Evolutionary conservation across 1,140 invertebrate genomes (phyloP), one percentile per base, ranked within the genome.

Genomic region (Aphelenchoides avenae): DNA sequence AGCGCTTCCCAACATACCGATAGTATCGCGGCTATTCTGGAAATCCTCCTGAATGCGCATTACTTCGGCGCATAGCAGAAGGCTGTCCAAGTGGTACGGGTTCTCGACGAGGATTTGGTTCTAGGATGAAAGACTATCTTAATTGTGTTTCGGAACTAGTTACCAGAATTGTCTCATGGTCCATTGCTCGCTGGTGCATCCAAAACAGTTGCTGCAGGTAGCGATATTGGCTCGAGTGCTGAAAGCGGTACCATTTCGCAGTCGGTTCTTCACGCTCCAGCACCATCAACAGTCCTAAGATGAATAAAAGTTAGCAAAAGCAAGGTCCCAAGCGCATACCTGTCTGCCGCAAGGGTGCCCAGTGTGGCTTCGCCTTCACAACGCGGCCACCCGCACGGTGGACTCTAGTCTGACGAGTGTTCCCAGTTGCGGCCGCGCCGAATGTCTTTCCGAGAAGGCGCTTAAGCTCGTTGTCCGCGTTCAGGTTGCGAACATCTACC

Each of bases 21-120:
- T 62, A 9, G 60, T 20, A 52, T 65, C 66, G 11, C 31, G 31
- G 22, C 64, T 47, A 11, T 27, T 3, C 26, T 69, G 50, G 15
- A n/a, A n/a, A 7, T 65, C 60, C 42, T 67, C 63, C 26, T 69
- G 51, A 5, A 68, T 52, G 22, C 31, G 36, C 31, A 44, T 42
- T 37, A 44, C 26, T 59, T 65, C 66, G 31, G 63, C 18, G 30
- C 68, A 20, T 18, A 67, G 39, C 27, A 65, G 37, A 18, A 65
- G 37, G 13, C 53, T 61, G n/a, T 65, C 63, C 48, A 65, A 57
- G 40, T 65, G 63, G 36, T 52, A 65, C 4, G 56, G 66, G 50
- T 65, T 65, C 40, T 68, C 36, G 22, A n/a, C 3, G 13, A 68
- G 30, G 30, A 65, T 20, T 15, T 42, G 31, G 20, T 64, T 34